Base-by-base conservation (phyloP, 2,888 invertebrate species). In the Acrobasis repandana region DNA sequence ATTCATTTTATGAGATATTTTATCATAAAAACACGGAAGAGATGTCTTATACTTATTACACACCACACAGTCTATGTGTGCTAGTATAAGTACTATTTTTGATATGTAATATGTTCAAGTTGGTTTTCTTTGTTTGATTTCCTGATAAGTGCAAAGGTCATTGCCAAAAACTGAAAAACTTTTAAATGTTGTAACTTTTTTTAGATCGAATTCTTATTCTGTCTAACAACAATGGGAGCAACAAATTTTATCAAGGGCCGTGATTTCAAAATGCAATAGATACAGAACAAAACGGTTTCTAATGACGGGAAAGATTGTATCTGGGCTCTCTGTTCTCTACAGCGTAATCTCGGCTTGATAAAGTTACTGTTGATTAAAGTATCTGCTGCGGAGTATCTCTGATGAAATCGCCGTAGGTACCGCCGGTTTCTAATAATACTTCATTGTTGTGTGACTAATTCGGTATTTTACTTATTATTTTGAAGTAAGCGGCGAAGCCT, bases 391-490 rank as follows among this genome's bases (percentile, higher is more conserved):
- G 74, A 71, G 72, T 74, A 80, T 79, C 76, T 75, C 61, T 67
- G 69, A 72, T 68, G 68, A 68, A 72, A 82, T 79, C 78, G 71
- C 68, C 62, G 66, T n/a, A n/a, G n/a, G n/a, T 65, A 67, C 68
- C 64, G 69, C 69, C 68, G 73, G 74, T 77, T 74, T 73, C 69
- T 73, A 77, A 80, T 76, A 81, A 74, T 71, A 72, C 64, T 70
- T 71, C 73, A 79, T 82, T 81, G 79, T 80, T 79, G 79, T 80
- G 76, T 79, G 81, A 80, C 76, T 77, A 79, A 80, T 81, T 81
- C 62, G 80, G 79, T 77, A 81, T 77, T 81, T 80, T 72, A 76
- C 70, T 78, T 70, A 75, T 75, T 74, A 76, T 74, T 77, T 69
- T 64, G 69, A 68, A 61, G 69, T 66, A 60, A 58, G 58, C 59